Evolutionary conservation across 2,113 vertebrate genomes (phyloP).

Genomic region (Phaethon lepturus): DNA sequence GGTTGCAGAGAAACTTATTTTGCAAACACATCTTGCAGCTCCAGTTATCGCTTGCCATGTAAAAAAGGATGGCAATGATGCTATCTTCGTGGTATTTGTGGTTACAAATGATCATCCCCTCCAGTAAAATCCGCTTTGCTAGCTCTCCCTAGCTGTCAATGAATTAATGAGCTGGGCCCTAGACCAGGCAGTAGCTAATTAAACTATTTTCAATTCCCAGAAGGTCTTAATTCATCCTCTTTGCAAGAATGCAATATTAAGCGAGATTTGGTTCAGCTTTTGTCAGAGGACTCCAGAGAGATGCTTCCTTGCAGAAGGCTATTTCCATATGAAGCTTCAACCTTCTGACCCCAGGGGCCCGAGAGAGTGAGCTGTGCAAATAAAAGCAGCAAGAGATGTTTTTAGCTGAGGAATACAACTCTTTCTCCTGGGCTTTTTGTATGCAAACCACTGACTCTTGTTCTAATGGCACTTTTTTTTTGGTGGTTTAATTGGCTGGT

Average conservation of each 20-base stretch:
- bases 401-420: background rate
- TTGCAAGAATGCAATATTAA: background rate
- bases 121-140: background rate
- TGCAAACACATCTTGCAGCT: background rate
- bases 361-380: background rate
- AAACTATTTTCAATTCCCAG: background rate
- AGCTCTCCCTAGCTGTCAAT: background rate
- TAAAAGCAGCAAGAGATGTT: background rate
- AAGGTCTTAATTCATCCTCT: background rate
- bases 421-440: background rate
- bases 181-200: background rate
- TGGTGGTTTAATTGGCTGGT: background rate
- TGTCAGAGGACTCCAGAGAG: background rate
- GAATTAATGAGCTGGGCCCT: background rate
- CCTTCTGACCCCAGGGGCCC: background rate
- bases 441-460: background rate
- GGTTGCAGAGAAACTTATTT: background rate
- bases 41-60: rapidly evolving
- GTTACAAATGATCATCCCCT: background rate
- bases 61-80: rapidly evolving
- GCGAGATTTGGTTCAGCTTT: background rate
- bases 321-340: background rate
- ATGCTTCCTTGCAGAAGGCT: background rate
- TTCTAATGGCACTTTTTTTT: background rate
- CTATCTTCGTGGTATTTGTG: background rate